Base-by-base conservation (phyloP, 2,113 vertebrate species). In the Butorides virescens region DNA sequence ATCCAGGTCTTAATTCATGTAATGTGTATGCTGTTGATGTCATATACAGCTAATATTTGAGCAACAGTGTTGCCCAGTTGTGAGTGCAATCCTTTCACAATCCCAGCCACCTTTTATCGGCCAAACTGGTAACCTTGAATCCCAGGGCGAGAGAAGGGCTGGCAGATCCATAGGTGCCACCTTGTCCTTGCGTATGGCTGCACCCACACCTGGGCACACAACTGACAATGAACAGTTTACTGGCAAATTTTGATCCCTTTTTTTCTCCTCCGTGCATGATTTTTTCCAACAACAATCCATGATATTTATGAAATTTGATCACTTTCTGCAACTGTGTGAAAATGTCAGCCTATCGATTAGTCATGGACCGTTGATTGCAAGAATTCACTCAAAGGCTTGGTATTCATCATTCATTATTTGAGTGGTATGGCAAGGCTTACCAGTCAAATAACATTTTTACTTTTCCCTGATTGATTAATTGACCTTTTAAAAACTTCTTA, bases 391-490 rank as follows among this genome's bases (percentile, higher is more conserved):
- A 75, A 75, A 92, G 70, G 86, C 80, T 92, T 65, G 39, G 80
- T 81, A 73, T 89, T 87, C 96, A 94, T 94, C 79, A 72, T 91
- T 86, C 75, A 67, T 96, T 92, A 75, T 96, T 72, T 94, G 91
- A 89, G 83, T 65, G 88, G 65, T 88, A 65, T 86, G 82, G 65
- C 1, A 1, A 84, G 44, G 83, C 52, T 95, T 89, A 72, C 0
- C 2, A 94, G 86, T 91, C 90, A 96, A 95, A 91, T 87, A 96
- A 91, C 92, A 78, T 93, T 97, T 95, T 96, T 96, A 80, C 68
- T 95, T 95, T 95, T 81, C 56, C 66, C 72, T 96, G 95, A 95
- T 91, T 96, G 95, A 96, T 97, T 96, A 97, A 96, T 94, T 91
- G 95, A 96, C 95, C 96, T 96, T 96, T 96, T 85, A 93, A 93